Conservation (phyloP, 30 jellyfish, hydroid and myxozoan genomes). For the Mastigias papua region DNA sequence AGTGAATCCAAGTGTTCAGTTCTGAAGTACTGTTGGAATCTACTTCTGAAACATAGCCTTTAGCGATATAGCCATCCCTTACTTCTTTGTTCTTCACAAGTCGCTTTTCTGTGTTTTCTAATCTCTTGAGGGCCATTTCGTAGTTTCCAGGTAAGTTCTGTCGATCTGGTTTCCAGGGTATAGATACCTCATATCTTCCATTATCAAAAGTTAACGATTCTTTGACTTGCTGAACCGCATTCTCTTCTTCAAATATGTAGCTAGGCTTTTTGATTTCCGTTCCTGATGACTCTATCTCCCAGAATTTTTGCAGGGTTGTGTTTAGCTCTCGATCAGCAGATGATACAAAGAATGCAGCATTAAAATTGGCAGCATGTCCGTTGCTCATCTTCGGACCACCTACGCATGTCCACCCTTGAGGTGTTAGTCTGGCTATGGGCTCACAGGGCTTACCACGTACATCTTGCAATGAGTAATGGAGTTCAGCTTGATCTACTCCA, state of each 20-base stretch:
- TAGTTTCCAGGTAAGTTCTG: constrained; percentile 11
- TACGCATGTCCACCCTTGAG: constrained; percentile 56
- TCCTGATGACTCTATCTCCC: constrained; percentile 6
- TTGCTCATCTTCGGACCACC: constrained; percentile 30
- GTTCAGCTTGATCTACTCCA: constrained; percentile 16
- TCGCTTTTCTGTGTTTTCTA: constrained; percentile 39
- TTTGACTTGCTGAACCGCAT: constrained; percentile 34
- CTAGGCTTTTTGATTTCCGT: background rate
- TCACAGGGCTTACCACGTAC: constrained; percentile 41
- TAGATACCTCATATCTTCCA: constrained; percentile 57
- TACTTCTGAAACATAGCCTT: constrained; percentile 12
- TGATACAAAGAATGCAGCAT: background rate
- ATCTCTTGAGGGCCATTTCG: constrained; percentile 43
- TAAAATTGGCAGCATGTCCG: background rate
- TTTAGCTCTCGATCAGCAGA: constrained; percentile 1
- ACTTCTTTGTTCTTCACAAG: constrained; percentile 45
- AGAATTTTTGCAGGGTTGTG: constrained; percentile 17
- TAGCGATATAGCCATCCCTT: constrained; percentile 39
- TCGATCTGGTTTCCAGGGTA: constrained; percentile 31
- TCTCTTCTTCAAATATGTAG: background rate
- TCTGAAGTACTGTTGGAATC: background rate
- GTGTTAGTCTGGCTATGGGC: constrained; percentile 47
- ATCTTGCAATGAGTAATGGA: background rate
- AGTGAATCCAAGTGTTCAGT: constrained; percentile 4
- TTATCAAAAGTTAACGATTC: constrained; percentile 7